Evolutionary conservation across 1,140 invertebrate genomes (phyloP).

Genomic region (Penaeus indicus): DNA sequence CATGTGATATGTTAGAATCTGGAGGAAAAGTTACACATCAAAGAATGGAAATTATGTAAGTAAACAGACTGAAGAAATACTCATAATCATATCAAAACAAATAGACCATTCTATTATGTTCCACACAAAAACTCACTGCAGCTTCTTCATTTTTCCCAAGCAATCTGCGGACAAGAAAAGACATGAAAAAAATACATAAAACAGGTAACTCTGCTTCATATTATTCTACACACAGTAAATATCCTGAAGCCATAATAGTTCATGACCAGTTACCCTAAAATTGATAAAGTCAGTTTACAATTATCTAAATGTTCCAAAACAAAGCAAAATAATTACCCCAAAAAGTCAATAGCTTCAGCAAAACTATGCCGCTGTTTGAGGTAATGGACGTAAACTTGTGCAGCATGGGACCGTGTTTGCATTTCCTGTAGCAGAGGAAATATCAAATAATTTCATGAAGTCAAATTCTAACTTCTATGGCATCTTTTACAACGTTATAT

Average conservation of each 20-base stretch:
- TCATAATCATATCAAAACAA: background rate
- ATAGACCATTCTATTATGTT: background rate
- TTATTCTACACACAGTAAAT: background rate
- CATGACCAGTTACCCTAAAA: background rate
- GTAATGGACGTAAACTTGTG: constrained; percentile 45
- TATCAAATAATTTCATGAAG: background rate
- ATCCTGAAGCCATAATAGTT: background rate
- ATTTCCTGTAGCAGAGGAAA: constrained; percentile 40
- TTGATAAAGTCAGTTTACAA: background rate
- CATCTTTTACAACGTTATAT: no score
- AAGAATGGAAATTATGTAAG: background rate
- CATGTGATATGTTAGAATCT: constrained; percentile 46
- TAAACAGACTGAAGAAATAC: background rate
- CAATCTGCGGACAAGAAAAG: constrained; percentile 33
- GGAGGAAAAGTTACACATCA: background rate
- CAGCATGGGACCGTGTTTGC: constrained; percentile 37
- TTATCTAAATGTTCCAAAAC: background rate
- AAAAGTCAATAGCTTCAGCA: constrained; percentile 56
- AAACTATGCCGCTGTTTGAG: constrained; percentile 48
- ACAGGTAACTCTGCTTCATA: background rate
- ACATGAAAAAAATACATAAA: background rate
- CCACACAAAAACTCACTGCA: constrained; percentile 39
- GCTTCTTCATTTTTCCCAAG: constrained; percentile 56
- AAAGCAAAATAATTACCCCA: constrained; percentile 36
- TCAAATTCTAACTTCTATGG: background rate